A percentile compares a stretch with the other conserved stretches of the same genome.
These are phyloP conservation scores for Taurulus bubalis DNA, from an alignment of 2,113 vertebrate species.

Conservation along the genomic window DNA sequence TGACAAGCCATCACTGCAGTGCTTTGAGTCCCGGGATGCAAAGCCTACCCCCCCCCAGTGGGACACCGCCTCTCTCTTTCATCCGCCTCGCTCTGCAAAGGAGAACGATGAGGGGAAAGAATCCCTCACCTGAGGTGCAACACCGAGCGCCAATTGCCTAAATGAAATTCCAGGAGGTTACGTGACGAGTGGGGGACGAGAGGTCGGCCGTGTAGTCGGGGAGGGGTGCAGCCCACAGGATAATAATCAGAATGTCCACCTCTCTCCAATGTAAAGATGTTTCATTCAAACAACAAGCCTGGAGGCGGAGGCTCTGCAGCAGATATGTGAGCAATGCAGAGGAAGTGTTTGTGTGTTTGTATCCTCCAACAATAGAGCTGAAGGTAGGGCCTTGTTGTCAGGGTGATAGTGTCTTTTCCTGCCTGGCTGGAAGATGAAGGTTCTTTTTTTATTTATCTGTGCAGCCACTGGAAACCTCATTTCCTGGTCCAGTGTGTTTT, in stretches of 20 bases:
- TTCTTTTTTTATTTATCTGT: constrained; percentile 68
- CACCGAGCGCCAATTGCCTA: constrained; percentile 60
- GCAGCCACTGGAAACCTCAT: constrained; percentile 76
- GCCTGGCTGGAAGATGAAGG: constrained; percentile 50
- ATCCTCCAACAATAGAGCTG: constrained; percentile 33
- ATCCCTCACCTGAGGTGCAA: constrained; percentile 63
- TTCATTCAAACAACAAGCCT: constrained; percentile 30
- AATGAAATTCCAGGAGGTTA: constrained; percentile 68
- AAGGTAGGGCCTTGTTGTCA: constrained; percentile 58
- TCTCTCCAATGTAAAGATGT: constrained; percentile 16
- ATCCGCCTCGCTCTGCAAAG: constrained; percentile 65
- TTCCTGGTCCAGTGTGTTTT: constrained; percentile 55
- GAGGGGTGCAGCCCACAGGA: constrained; percentile 64
- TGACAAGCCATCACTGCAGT: constrained; percentile 50
- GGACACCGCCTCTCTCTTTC: constrained; percentile 47
- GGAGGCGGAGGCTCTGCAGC: constrained; percentile 25
- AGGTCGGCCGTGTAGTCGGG: constrained; percentile 39
- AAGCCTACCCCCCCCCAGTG: constrained; percentile 55
- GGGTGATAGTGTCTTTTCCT: constrained; percentile 75
- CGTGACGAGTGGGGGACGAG: constrained; percentile 67
- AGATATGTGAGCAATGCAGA: constrained; percentile 20
- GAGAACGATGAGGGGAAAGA: constrained; percentile 65
- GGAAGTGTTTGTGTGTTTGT: constrained; percentile 33
- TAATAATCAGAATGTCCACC: too few relatives aligned
- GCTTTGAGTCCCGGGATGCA: constrained; percentile 50